These are phyloP conservation scores for Tenebrosternarchus preto DNA, from an alignment of 2,113 vertebrate genomes.

Conservation along the genomic window DNA sequence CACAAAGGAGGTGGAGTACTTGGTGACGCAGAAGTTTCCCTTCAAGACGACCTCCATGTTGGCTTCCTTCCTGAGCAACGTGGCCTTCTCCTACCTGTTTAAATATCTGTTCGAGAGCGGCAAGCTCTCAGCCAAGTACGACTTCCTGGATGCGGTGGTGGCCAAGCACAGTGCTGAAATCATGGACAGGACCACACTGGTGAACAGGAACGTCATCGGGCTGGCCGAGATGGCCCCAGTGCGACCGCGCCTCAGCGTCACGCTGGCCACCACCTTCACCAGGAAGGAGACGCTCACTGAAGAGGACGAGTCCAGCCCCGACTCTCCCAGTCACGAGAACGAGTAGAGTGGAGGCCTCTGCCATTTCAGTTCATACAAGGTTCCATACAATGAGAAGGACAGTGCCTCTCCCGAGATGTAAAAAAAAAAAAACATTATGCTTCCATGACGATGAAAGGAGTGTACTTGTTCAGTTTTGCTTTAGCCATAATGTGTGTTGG, in stretches of 20 bases:
- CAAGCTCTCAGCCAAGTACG: slow-evolving; percentile 88
- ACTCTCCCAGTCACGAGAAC: slow-evolving; percentile 84
- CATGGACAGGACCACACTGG: slow-evolving; percentile 96
- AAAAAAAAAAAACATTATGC: not conserved
- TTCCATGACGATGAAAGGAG: not conserved
- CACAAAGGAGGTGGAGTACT: slow-evolving; percentile 69
- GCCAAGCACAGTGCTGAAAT: slow-evolving; percentile 92
- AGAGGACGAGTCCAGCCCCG: slow-evolving; percentile 86
- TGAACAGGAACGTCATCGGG: slow-evolving; percentile 91
- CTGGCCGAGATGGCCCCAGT: slow-evolving; percentile 90
- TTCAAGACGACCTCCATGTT: slow-evolving; percentile 94
- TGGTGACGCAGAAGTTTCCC: slow-evolving; percentile 88
- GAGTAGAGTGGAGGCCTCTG: slow-evolving; percentile 57
- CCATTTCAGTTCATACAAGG: slow-evolving; percentile 41
- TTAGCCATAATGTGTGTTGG: slow-evolving; percentile 25
- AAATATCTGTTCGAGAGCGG: slow-evolving; percentile 98
- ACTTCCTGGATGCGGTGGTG: slow-evolving; percentile 93
- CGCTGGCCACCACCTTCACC: slow-evolving; percentile 86
- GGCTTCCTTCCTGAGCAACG: slow-evolving; percentile 87
- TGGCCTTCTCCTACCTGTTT: slow-evolving; percentile 86
- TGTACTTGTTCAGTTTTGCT: slow-evolving; percentile 13
- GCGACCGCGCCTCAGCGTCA: slow-evolving; percentile 87
- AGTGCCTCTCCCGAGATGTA: slow-evolving; percentile 23
- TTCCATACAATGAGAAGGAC: slow-evolving; percentile 44
- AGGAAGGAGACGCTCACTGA: slow-evolving; percentile 89